Conservation (phyloP, 2,888 invertebrate genomes). For the Glyphotaelius pellucidus region DNA sequence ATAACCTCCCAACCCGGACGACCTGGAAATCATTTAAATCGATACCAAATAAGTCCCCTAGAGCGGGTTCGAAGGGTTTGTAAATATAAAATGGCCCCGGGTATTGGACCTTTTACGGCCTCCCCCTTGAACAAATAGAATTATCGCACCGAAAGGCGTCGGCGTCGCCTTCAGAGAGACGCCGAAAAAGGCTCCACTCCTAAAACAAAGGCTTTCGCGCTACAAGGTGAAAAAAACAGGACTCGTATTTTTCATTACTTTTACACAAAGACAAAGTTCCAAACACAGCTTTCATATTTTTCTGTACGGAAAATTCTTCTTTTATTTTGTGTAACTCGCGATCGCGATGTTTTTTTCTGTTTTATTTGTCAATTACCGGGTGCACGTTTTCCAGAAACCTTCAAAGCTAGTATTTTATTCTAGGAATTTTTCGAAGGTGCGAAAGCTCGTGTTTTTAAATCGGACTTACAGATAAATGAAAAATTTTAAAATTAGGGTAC, state of each 20-base stretch:
- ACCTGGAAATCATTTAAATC: neutral
- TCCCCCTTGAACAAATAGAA: conserved; percentile 1
- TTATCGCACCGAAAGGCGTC: conserved; percentile 5
- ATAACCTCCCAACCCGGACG: neutral
- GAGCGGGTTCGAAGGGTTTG: neutral
- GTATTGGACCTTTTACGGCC: neutral
- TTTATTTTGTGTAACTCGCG: neutral
- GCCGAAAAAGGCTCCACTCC: neutral
- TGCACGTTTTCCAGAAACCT: neutral
- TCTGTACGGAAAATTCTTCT: neutral
- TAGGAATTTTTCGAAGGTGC: neutral
- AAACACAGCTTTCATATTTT: neutral
- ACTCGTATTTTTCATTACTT: conserved; percentile 8
- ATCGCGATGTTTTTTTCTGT: too few species aligned
- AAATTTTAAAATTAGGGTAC: neutral
- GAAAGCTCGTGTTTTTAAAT: neutral
- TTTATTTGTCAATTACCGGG: neutral
- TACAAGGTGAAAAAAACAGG: neutral
- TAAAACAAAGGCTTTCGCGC: conserved; percentile 10
- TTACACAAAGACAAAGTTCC: neutral
- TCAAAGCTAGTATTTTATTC: neutral
- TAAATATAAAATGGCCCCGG: neutral
- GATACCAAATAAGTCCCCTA: neutral
- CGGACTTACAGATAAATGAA: neutral
- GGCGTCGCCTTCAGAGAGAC: neutral